Base-by-base conservation (phyloP, 2,797 vertebrate genomes). In the Hybognathus amarus region DNA sequence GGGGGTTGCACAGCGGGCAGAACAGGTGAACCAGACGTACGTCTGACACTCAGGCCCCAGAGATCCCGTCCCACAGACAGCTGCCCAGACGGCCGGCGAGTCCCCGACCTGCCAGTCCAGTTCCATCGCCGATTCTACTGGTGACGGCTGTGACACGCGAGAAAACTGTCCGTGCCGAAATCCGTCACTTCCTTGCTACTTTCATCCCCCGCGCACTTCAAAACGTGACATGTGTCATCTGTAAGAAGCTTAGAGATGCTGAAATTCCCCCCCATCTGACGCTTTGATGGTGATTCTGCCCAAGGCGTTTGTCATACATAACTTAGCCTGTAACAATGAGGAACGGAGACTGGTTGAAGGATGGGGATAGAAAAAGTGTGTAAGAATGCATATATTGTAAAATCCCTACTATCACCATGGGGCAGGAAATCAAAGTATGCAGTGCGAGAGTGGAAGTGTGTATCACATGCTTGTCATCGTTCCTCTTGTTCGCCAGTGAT, bases 301-400 rank as follows among this genome's bases (percentile, higher is more conserved):
- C 91, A 88, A 85, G 96, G 95, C 94, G 0, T 96, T 96, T 95
- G 95, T 96, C 96, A 96, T 94, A 94, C 93, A 94, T 95, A 95
- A 94, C 93, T 95, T 95, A 94, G 91, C 83, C 94, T 92, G 93
- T 96, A 96, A 96, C 95, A 96, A 96, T 96, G 95, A 93, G 90
- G 91, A 95, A 94, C 93, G 93, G 93, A 91, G 92, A 90, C 90
- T 90, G 85, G 91, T 93, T 96, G 92, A 91, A 90, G 80, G 82
- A 83, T 70, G 40, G 79, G 85, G 85, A 83, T 73, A 84, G 80
- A 78, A 71, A 84, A 82, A 70, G 93, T 87, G 88, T 89, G 87
- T 93, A 95, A 94, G 93, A 95, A 93, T 94, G 93, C 91, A 93
- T 93, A 94, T 95, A 92, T 92, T 95, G 94, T 96, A 94, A 95